A percentile compares a stretch with the other conserved stretches of the same genome.
Evolutionary conservation across 2,113 vertebrate species (phyloP).

Genomic region (Anas platyrhynchos): DNA sequence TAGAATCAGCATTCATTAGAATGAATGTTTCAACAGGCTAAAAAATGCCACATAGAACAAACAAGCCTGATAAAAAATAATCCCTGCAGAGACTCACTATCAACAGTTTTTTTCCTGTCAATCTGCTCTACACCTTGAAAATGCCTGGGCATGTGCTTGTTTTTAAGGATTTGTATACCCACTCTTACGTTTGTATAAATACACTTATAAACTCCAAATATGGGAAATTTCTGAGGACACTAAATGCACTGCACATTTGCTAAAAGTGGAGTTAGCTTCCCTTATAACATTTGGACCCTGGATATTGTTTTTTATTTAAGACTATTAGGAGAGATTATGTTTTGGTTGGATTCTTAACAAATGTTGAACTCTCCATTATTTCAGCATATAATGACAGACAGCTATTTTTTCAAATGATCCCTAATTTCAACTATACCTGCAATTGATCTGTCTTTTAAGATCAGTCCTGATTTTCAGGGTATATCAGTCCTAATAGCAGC

Average conservation of each 20-base stretch:
- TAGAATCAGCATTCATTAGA: not conserved
- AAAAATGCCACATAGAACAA: not conserved
- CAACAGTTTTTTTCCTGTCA: not conserved
- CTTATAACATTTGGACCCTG: not conserved
- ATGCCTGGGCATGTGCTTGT: not conserved
- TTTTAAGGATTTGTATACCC: not conserved
- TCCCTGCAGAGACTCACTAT: not conserved
- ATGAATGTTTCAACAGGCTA: not conserved
- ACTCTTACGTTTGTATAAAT: not conserved
- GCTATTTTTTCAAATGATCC: not conserved
- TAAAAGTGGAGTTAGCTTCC: not conserved
- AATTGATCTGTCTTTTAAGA: not conserved
- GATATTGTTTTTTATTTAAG: not conserved
- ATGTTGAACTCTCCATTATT: not conserved
- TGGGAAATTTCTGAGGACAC: not conserved
- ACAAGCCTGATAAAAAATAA: not conserved
- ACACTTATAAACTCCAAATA: not conserved
- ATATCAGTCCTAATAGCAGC: not conserved
- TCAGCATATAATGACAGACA: not conserved
- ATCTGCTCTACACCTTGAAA: not conserved
- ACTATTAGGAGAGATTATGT: not conserved
- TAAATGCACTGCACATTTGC: not conserved
- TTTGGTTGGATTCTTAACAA: not conserved
- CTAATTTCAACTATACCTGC: not conserved
- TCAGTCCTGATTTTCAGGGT: not conserved